Percentiles rank a stretch among this genome's conserved stretches.
Evolutionary conservation across 2,113 vertebrate genomes (phyloP).

Genomic region (Gymnorhina tibicen): DNA sequence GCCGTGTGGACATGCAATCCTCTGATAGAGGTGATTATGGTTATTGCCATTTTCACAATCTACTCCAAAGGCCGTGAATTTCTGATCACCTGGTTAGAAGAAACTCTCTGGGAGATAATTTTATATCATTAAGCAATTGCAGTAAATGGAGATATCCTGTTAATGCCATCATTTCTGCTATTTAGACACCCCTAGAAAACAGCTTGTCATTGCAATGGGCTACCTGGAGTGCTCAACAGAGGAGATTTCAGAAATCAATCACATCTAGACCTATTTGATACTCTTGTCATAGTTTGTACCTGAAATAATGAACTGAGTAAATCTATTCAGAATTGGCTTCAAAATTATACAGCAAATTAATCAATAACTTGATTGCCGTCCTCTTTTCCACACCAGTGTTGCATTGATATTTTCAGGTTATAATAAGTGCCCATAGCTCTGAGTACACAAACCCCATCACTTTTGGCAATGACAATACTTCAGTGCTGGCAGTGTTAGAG

Average conservation of each 20-base stretch:
- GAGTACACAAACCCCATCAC: neutral
- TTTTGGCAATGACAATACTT: neutral
- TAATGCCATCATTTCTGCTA: neutral
- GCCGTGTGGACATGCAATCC: neutral
- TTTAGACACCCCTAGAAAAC: neutral
- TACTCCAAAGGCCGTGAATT: neutral
- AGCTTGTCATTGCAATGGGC: neutral
- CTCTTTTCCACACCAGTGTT: neutral
- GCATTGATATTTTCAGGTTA: neutral
- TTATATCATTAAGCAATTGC: neutral
- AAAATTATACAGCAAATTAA: neutral
- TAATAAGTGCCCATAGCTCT: neutral
- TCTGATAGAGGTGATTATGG: neutral
- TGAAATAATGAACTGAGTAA: neutral
- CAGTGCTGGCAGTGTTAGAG: neutral
- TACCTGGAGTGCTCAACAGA: neutral
- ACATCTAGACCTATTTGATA: neutral
- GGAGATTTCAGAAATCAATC: neutral
- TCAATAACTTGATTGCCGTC: neutral
- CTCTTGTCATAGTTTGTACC: neutral
- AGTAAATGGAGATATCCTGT: neutral
- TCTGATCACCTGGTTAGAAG: neutral
- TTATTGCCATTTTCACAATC: neutral
- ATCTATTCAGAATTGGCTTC: neutral
- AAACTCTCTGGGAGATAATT: neutral